Base-by-base conservation (phyloP, 2,888 invertebrate species). In the Hylaea fasciaria region DNA sequence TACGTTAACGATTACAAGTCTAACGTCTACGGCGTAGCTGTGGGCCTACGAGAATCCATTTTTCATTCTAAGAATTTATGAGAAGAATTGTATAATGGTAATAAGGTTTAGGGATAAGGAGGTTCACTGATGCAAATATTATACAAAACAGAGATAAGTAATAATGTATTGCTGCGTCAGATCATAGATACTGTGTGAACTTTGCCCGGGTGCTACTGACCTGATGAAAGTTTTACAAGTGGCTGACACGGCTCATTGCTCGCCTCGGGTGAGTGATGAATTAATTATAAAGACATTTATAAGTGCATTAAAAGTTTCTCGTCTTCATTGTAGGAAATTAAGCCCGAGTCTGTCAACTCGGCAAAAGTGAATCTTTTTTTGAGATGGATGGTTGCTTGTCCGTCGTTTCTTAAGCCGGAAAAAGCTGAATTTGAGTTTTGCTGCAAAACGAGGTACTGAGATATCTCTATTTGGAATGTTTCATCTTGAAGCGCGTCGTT, bases 211-310 rank as follows among this genome's bases (percentile, higher is more conserved):
- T 10, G 41, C 28, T n/a, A 43, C 10, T 47, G 55, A 58, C 50
- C 54, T 53, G 61, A 37, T 54, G 51, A 46, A 62, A 62, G 58
- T 62, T 62, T 53, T 35, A 37, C 58, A 47, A 62, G 64, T 54
- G 57, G 53, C 62, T 59, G 59, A 65, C 56, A 35, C 50, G 50
- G 62, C 62, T 55, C 57, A 62, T 58, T 62, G 50, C 51, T 39
- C 39, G 16, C 37, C 48, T 46, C 41, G 47, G 22, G 41, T 29
- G 58, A 17, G 43, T 57, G 59, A 65, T 56, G 58, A 62, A 65
- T 59, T 65, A 59, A 62, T 64, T 64, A 51, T 51, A 58, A 62
- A 55, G 62, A 58, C 62, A 62, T 62, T 62, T 58, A 62, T 55
- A 61, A 61, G 56, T 61, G 61, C 61, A 61, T 61, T 56, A 61